Conservation (phyloP, 2,888 invertebrate genomes). For the Halictus ligatus region DNA sequence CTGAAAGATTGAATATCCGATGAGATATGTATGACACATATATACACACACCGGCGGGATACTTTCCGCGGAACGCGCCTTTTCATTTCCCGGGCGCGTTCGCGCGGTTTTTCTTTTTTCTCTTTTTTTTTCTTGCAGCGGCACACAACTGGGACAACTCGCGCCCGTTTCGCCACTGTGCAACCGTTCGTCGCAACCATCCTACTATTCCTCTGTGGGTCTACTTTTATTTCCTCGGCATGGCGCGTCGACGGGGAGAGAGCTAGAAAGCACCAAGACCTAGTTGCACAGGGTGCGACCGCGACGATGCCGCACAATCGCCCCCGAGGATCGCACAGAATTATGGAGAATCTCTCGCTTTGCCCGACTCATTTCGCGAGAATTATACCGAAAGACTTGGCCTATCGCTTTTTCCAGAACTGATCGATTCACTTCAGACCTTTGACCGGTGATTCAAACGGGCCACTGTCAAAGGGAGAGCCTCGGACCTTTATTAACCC, state of each 20-base stretch:
- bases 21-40: constrained; percentile 12
- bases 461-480: too few species aligned
- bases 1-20: constrained; percentile 85
- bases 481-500: too few species aligned
- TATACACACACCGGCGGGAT: not conserved
- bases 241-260: not conserved
- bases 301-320: not conserved
- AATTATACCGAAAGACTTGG: not conserved
- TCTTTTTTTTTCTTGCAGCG: not conserved
- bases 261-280: not conserved
- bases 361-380: not conserved
- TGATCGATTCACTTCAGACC: not conserved
- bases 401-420: not conserved
- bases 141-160: constrained; percentile 35
- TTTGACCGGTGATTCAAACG: not conserved
- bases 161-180: not conserved
- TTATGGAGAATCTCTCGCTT: not conserved
- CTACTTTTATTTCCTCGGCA: not conserved
- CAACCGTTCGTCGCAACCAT: constrained; percentile 22
- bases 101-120: not conserved
- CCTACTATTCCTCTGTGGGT: not conserved
- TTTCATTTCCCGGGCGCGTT: constrained; percentile 30
- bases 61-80: not conserved
- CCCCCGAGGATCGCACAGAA: not conserved
- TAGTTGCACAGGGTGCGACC: not conserved